Evolutionary conservation across 2,888 invertebrate genomes (phyloP).

Genomic region (Ophion costatus): DNA sequence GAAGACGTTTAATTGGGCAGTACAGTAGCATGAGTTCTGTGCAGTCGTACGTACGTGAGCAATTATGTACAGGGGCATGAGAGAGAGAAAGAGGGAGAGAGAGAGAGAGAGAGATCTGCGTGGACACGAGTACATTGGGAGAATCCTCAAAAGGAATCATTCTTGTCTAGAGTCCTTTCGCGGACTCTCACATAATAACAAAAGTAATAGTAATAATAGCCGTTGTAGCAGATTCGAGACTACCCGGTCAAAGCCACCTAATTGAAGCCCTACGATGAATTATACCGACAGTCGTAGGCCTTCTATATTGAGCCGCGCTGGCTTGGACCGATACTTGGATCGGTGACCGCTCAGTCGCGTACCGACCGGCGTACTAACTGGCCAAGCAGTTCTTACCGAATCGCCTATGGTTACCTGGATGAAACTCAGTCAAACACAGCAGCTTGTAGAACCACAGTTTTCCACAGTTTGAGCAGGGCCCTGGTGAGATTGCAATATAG

Average conservation of each 20-base stretch:
- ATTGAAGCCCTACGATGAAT: neutral
- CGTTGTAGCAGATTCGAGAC: neutral
- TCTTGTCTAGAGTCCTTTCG: constrained; percentile 21
- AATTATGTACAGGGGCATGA: constrained; percentile 67
- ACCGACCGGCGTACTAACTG: too few species aligned
- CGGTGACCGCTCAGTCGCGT: too few species aligned
- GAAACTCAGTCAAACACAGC: too few species aligned
- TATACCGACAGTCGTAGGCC: neutral
- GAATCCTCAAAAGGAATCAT: constrained; percentile 38
- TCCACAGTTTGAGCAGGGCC: too few species aligned
- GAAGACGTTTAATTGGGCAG: constrained; percentile 68
- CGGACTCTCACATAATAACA: neutral
- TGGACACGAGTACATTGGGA: neutral
- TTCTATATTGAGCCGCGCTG: too few species aligned
- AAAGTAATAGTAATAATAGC: neutral
- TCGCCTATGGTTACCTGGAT: too few species aligned
- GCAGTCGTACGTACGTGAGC: constrained; percentile 69
- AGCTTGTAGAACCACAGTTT: too few species aligned
- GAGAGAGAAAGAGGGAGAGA: constrained; percentile 19
- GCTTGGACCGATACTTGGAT: too few species aligned
- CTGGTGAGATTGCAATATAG: too few species aligned
- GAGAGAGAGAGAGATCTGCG: neutral
- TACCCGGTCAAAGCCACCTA: neutral
- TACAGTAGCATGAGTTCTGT: constrained; percentile 61
- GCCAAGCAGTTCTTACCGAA: too few species aligned